A percentile compares a stretch with the other conserved stretches of the same genome.
phyloP scores from a whole-genome alignment of 1,140 invertebrate species.

The Sminthurinus signatus region DNA sequence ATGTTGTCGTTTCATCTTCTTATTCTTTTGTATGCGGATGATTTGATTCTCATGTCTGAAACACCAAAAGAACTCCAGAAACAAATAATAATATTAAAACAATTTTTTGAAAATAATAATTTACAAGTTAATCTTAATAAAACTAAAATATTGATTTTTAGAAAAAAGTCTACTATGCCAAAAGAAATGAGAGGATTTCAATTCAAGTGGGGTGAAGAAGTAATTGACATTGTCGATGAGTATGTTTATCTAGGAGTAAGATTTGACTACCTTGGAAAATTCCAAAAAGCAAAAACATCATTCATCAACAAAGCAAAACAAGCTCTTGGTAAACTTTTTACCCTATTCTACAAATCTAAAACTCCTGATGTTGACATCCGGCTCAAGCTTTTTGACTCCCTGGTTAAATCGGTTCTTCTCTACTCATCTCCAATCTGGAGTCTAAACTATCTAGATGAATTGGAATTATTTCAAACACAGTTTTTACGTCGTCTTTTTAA shows the following conservation, averaged over 20 bases:
- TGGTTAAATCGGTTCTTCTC: not conserved
- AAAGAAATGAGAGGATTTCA: not conserved
- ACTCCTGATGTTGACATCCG: not conserved
- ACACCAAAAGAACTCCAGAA: not conserved
- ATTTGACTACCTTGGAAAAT: not conserved
- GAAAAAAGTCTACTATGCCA: not conserved
- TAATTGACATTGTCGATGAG: slow-evolving; percentile 5
- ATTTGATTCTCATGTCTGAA: slow-evolving; percentile 1
- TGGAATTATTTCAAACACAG: slow-evolving; percentile 9
- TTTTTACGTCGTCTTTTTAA: not conserved
- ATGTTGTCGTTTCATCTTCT: too few relatives aligned
- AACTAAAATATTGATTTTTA: slow-evolving; percentile 8
- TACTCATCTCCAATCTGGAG: slow-evolving; percentile 6
- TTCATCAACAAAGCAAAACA: not conserved
- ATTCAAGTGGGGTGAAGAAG: not conserved
- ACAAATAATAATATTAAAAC: not conserved
- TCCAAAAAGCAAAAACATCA: not conserved
- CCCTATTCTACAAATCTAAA: not conserved
- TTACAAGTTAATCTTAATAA: slow-evolving; percentile 1
- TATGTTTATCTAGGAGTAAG: slow-evolving; percentile 8
- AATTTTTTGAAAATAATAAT: not conserved
- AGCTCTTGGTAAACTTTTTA: not conserved
- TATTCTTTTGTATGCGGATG: slow-evolving; percentile 5
- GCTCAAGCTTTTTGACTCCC: not conserved
- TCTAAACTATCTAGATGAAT: not conserved